phyloP scores from a whole-genome alignment of 2,797 vertebrate genomes.

The Valencia hispanica region DNA sequence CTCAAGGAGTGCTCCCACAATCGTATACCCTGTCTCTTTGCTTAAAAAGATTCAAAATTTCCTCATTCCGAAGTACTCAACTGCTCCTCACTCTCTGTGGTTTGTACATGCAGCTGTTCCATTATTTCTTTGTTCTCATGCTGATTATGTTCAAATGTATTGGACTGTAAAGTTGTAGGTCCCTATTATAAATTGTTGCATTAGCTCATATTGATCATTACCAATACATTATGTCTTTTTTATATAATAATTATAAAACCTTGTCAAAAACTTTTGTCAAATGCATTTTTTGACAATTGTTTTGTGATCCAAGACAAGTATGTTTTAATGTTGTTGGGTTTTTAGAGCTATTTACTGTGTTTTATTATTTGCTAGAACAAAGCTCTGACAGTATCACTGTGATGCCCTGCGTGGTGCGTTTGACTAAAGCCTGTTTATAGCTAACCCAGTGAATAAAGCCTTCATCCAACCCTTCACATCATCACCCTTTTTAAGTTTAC shows the following conservation, averaged over 20 bases:
- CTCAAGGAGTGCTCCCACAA: too few species aligned
- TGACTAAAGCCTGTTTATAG: slow-evolving; percentile 76
- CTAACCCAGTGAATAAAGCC: slow-evolving; percentile 64
- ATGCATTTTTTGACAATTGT: slow-evolving; percentile 53
- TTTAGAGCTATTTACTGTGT: slow-evolving; percentile 69
- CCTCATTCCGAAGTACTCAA: background rate
- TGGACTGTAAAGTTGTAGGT: slow-evolving; percentile 18
- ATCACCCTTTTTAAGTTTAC: slow-evolving; percentile 79
- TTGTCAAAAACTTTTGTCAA: slow-evolving; percentile 46
- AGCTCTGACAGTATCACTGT: slow-evolving; percentile 70
- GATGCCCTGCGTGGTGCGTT: slow-evolving; percentile 75
- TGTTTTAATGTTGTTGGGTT: slow-evolving; percentile 64
- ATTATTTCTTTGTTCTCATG: background rate
- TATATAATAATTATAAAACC: background rate
- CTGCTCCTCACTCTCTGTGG: slow-evolving; percentile 1
- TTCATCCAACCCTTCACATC: slow-evolving; percentile 59
- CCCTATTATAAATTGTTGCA: slow-evolving; percentile 18
- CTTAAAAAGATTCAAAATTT: background rate
- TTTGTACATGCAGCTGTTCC: background rate
- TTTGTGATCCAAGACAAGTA: slow-evolving; percentile 31
- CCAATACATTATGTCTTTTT: slow-evolving; percentile 31
- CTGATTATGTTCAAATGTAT: slow-evolving; percentile 19
- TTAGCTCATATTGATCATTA: slow-evolving; percentile 5
- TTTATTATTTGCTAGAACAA: slow-evolving; percentile 61
- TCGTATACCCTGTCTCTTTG: too few species aligned